Evolutionary conservation across 2,888 invertebrate species (phyloP).

Genomic region (Conistra vaccinii): DNA sequence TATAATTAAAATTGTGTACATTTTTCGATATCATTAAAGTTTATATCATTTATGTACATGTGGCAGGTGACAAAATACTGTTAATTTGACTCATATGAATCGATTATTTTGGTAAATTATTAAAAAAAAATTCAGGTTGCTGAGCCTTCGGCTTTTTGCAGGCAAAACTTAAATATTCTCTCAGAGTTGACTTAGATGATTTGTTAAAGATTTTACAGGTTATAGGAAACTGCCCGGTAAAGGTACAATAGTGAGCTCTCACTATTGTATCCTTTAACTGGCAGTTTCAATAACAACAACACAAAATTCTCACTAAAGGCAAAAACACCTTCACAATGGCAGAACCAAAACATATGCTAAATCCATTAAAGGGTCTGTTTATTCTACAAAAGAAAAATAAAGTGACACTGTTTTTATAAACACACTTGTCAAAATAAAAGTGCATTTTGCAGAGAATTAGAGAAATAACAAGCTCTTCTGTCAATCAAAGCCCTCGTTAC

Average conservation of each 20-base stretch:
- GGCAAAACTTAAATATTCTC: background rate
- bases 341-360: conserved; percentile 35
- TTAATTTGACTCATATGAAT: background rate
- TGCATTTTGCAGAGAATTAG: conserved; percentile 66
- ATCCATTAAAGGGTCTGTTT: conserved; percentile 28
- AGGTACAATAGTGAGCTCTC: too few relatives aligned
- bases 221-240: too few relatives aligned
- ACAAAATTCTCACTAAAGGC: conserved; percentile 16
- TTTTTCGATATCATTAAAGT: background rate
- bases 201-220: background rate
- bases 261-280: conserved; percentile 9
- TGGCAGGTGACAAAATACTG: background rate
- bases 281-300: conserved; percentile 18
- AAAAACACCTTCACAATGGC: conserved; percentile 36
- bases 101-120: background rate
- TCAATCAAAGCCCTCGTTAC: conserved; percentile 74
- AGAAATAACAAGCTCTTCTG: conserved; percentile 78
- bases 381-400: conserved; percentile 53
- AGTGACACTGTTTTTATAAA: conserved; percentile 54
- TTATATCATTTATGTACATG: background rate
- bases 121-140: background rate
- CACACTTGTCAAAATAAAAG: conserved; percentile 67
- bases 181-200: background rate
- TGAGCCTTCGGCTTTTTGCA: background rate
- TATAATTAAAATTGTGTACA: background rate